These are phyloP conservation scores for Lepus americanus DNA, from an alignment of 2,113 vertebrate species.

Conservation along the genomic window DNA sequence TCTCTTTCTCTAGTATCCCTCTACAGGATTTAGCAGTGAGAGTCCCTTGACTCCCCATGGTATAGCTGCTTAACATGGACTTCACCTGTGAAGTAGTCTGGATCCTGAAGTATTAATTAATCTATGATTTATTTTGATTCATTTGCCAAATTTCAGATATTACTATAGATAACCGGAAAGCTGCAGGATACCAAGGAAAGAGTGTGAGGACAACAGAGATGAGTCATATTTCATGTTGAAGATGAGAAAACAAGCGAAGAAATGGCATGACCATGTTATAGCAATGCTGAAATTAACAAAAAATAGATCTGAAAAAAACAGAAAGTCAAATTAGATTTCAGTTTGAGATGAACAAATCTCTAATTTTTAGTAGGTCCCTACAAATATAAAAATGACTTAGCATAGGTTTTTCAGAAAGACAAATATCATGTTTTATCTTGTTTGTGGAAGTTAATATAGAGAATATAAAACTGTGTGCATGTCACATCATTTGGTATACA, in stretches of 20 bases:
- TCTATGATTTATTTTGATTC: background rate
- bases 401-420: too few relatives aligned
- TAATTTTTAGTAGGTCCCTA: background rate
- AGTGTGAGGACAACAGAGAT: background rate
- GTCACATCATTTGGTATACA: too few relatives aligned
- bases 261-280: background rate
- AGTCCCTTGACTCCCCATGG: background rate
- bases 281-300: background rate
- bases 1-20: background rate
- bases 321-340: background rate
- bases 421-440: too few relatives aligned
- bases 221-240: background rate
- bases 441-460: too few relatives aligned
- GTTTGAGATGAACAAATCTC: slow-evolving; percentile 12
- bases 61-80: background rate
- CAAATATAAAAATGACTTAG: background rate
- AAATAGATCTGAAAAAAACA: background rate
- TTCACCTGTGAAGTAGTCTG: background rate
- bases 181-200: background rate
- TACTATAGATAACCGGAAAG: background rate
- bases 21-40: background rate
- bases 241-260: background rate
- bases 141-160: background rate
- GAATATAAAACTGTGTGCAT: too few relatives aligned
- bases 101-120: background rate